Percentiles rank a stretch among this genome's conserved stretches.
These are phyloP conservation scores for Venturia canescens DNA, from an alignment of 1,140 invertebrate species.

Conservation along the genomic window DNA sequence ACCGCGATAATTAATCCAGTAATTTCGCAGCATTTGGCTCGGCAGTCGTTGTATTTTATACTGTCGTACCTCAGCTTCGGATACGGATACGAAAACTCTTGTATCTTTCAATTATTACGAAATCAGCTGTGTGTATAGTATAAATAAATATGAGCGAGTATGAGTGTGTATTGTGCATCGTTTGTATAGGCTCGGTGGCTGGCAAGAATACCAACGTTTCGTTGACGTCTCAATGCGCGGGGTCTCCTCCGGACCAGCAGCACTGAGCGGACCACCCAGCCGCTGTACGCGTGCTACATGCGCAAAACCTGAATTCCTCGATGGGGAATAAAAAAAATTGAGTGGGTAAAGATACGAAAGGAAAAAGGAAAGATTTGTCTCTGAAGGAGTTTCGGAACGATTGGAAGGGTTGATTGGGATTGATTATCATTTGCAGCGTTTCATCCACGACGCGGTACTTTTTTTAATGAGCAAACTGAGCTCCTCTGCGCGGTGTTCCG, in stretches of 20 bases:
- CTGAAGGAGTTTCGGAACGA: no score
- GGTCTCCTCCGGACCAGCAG: background rate
- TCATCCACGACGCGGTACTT: no score
- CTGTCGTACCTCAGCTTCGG: background rate
- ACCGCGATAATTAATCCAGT: background rate
- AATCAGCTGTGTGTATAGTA: background rate
- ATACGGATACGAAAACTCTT: background rate
- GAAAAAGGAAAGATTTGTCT: background rate
- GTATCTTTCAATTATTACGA: background rate
- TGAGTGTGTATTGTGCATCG: background rate
- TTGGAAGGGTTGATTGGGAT: no score
- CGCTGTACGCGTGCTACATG: background rate
- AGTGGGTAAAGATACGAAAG: background rate
- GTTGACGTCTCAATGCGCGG: slow-evolving; percentile 12
- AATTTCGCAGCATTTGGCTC: background rate
- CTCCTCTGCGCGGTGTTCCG: no score
- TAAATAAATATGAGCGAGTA: background rate
- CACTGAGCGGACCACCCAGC: slow-evolving; percentile 18
- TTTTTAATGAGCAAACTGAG: no score
- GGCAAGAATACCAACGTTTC: background rate
- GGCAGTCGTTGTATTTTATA: background rate
- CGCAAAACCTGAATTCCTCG: slow-evolving; percentile 5
- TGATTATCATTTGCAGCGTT: no score
- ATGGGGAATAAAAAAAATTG: background rate
- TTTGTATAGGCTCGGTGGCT: background rate